Evolutionary conservation across 2,888 invertebrate species (phyloP), one percentile per base, ranked within the genome.

Genomic region (Mythimna ferrago): DNA sequence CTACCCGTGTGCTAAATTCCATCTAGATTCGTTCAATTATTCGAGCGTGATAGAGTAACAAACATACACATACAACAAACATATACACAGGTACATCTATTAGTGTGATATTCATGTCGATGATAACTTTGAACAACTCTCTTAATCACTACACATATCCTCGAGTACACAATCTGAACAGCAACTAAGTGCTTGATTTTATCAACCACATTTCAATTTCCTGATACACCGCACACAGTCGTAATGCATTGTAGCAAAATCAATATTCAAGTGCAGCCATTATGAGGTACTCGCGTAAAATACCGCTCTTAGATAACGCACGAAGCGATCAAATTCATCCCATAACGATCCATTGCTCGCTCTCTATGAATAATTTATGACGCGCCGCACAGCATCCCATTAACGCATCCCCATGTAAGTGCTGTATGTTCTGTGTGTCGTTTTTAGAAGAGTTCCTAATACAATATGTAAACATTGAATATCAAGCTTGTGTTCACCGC

Each of bases 331-430:
- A 77, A 80, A 80, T 66, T 81, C 68, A 77, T 83, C 60, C 65
- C 67, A 32, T 73, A 70, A 82, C 76, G 82, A 72, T 86, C 72
- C 82, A 84, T 81, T 79, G 80, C 86, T 65, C 66, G 74, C 41
- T 76, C 56, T n/a, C 41, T 78, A 77, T 86, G 83, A 85, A 86
- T 85, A 71, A 86, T 86, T 75, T 71, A 85, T 78, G 48, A 65
- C 38, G 26, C 58, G 35, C 76, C 67, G 56, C 70, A 41, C 53
- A 51, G 81, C 71, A 78, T 73, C 65, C 71, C 74, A 86, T 86
- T 82, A 86, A 84, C 82, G 81, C 82, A 72, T 70, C 70, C 35
- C 74, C 76, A 73, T 84, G 82, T 81, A 84, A 76, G 61, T 67
- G 72, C 38, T 65, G 57, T 71, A 76, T 81, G 77, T 73, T 81